phyloP scores from a whole-genome alignment of 2,797 vertebrate genomes.

The Acrossocheilus wenchowensis region DNA sequence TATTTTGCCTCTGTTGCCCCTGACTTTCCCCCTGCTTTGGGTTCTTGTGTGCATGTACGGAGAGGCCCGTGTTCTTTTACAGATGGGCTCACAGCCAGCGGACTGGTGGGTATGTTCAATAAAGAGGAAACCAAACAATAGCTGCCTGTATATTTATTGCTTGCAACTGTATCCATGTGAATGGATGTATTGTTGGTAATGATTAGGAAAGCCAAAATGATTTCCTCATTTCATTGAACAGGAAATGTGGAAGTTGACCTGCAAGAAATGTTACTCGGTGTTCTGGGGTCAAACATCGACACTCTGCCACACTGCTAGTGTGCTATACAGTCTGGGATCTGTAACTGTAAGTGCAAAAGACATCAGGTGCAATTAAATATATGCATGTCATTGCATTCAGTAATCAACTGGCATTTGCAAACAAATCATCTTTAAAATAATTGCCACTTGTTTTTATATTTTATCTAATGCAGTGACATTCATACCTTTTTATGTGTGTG shows the following conservation, averaged over 20 bases:
- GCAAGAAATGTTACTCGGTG: conserved; percentile 33
- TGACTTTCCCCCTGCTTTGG: conserved; percentile 59
- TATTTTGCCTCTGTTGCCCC: conserved; percentile 58
- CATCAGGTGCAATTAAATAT: neutral
- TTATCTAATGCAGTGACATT: neutral
- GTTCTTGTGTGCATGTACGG: conserved; percentile 53
- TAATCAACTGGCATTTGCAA: neutral
- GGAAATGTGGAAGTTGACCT: conserved; percentile 48
- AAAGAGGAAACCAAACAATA: conserved; percentile 8
- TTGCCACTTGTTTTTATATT: neutral
- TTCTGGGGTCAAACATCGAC: conserved; percentile 36
- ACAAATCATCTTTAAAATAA: neutral
- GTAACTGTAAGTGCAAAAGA: conserved; percentile 48
- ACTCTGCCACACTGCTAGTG: conserved; percentile 55
- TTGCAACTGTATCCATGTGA: neutral
- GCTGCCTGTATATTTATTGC: conserved; percentile 10
- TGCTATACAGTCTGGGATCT: conserved; percentile 60
- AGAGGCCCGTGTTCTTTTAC: conserved; percentile 50
- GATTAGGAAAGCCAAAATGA: conserved; percentile 3
- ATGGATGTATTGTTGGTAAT: conserved; percentile 8
- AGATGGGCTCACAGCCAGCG: conserved; percentile 42
- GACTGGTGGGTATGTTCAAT: conserved; percentile 46
- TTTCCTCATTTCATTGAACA: conserved; percentile 21
- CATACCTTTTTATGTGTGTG: neutral
- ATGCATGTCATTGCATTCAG: neutral